These are phyloP conservation scores for Heliconius erato DNA, from an alignment of 2,888 invertebrate genomes.

Conservation along the genomic window DNA sequence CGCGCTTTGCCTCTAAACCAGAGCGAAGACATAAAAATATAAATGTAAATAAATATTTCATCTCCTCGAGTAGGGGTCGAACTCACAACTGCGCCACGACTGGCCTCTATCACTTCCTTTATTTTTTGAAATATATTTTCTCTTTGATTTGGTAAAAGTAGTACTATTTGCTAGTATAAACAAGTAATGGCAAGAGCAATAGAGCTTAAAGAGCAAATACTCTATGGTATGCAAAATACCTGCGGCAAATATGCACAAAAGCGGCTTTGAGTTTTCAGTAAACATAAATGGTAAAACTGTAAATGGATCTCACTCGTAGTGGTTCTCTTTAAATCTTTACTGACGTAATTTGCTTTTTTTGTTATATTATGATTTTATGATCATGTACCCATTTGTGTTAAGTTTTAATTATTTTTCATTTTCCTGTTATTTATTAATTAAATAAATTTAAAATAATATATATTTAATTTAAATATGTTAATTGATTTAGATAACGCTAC, in stretches of 20 bases:
- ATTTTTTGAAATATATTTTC: background rate
- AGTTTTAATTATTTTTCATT: background rate
- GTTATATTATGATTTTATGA: background rate
- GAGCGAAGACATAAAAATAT: no score
- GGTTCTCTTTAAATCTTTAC: background rate
- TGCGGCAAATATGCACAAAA: slow-evolving; percentile 4
- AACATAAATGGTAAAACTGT: background rate
- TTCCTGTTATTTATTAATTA: background rate
- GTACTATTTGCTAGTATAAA: background rate
- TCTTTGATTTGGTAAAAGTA: background rate
- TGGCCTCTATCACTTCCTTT: no score
- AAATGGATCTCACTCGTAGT: background rate
- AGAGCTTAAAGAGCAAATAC: slow-evolving; percentile 7
- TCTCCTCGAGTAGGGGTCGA: no score
- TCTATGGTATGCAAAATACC: slow-evolving; percentile 9
- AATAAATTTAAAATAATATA: background rate
- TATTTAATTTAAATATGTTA: background rate
- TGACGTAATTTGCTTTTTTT: slow-evolving; percentile 4
- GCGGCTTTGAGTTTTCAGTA: slow-evolving; percentile 12
- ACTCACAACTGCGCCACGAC: no score
- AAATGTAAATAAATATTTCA: no score
- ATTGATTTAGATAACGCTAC: background rate
- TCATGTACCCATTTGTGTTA: background rate
- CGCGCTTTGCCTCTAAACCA: no score
- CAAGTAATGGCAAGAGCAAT: slow-evolving; percentile 8